Evolutionary conservation across 2,113 vertebrate species (phyloP).

Genomic region (Limnothrissa miodon): DNA sequence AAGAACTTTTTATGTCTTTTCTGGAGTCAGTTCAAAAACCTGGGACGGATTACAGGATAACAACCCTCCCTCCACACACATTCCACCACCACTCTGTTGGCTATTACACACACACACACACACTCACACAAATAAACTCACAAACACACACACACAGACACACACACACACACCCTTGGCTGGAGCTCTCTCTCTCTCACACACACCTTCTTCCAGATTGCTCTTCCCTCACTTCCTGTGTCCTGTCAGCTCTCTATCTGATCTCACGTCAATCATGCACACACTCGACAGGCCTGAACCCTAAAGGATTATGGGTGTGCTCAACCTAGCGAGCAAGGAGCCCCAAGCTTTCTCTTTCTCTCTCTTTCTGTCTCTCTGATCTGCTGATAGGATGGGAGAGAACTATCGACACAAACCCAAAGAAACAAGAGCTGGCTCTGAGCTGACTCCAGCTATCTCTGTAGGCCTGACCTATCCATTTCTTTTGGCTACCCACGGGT

Average conservation of each 20-base stretch:
- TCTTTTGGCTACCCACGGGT: background rate
- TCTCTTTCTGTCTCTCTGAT: background rate
- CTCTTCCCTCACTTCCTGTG: background rate
- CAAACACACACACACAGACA: background rate
- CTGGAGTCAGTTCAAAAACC: conserved; percentile 65
- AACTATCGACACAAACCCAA: background rate
- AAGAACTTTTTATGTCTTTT: conserved; percentile 68
- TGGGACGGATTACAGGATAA: conserved; percentile 48
- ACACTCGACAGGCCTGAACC: background rate
- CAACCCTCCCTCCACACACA: conserved; percentile 8
- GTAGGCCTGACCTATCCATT: too few relatives aligned
- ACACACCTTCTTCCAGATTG: background rate
- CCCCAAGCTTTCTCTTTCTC: background rate
- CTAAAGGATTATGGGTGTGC: background rate
- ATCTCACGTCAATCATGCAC: conserved; percentile 28
- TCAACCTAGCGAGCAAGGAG: background rate
- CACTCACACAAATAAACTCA: background rate
- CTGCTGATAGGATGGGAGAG: background rate
- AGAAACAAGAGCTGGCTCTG: background rate
- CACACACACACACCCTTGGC: conserved; percentile 3
- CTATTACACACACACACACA: conserved; percentile 1
- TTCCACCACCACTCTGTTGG: conserved; percentile 29
- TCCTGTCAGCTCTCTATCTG: conserved; percentile 22
- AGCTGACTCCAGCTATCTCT: too few relatives aligned
- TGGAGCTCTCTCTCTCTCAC: background rate